These are phyloP conservation scores for Podarcis lilfordi DNA, from an alignment of 2,797 vertebrate genomes.

Conservation along the genomic window DNA sequence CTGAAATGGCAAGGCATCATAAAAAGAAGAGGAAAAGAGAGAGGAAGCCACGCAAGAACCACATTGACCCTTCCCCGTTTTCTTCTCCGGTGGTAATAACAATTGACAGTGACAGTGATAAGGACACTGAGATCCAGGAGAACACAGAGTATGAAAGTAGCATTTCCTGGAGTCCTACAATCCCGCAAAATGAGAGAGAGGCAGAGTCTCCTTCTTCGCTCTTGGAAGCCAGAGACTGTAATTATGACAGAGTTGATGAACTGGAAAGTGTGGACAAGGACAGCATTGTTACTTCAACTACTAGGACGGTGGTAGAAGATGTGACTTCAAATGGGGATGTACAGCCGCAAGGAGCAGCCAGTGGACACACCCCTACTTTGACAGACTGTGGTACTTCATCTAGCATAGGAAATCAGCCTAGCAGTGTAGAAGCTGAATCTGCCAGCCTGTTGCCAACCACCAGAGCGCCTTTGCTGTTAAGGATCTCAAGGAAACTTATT, in stretches of 20 bases:
- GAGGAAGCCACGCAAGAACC: constrained; percentile 86
- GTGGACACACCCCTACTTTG: constrained; percentile 44
- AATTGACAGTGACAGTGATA: constrained; percentile 84
- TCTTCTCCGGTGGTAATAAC: constrained; percentile 83
- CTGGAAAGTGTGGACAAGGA: constrained; percentile 48
- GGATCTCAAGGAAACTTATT: constrained; percentile 74
- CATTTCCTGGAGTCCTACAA: constrained; percentile 51
- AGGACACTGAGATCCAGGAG: constrained; percentile 65
- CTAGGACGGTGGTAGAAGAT: constrained; percentile 40
- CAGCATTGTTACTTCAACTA: not conserved
- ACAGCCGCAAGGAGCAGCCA: constrained; percentile 36
- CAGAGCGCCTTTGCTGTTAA: constrained; percentile 62
- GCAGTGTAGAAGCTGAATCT: constrained; percentile 54
- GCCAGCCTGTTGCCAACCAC: constrained; percentile 59
- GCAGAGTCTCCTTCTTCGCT: constrained; percentile 38
- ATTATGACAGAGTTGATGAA: constrained; percentile 58
- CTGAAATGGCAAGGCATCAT: constrained; percentile 77
- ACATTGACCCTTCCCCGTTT: constrained; percentile 41
- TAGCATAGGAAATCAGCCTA: constrained; percentile 37
- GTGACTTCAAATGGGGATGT: constrained; percentile 45
- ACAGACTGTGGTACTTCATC: constrained; percentile 32
- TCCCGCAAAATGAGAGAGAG: constrained; percentile 35
- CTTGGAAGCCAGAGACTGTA: constrained; percentile 47
- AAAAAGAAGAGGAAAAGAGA: constrained; percentile 93
- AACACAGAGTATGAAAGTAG: constrained; percentile 38